phyloP scores from a whole-genome alignment of 2,113 vertebrate genomes.

The Oxygymnocypris stewartii region DNA sequence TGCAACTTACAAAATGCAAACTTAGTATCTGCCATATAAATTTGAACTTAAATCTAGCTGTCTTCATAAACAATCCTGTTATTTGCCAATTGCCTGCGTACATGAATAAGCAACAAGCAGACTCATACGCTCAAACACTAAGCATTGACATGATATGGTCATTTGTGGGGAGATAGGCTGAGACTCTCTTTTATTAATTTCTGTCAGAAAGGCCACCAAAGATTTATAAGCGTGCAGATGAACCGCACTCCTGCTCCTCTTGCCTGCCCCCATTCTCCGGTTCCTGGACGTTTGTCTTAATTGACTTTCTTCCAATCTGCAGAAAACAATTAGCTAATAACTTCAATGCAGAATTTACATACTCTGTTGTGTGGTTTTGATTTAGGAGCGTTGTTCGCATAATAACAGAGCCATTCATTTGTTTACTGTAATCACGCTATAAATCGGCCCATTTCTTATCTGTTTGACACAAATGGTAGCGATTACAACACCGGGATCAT shows the following conservation, averaged over 20 bases:
- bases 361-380: constrained; percentile 11
- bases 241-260: neutral
- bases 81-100: neutral
- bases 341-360: neutral
- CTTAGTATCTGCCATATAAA: neutral
- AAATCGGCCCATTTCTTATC: constrained; percentile 48
- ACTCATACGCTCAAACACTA: neutral
- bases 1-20: too few species aligned
- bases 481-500: constrained; percentile 52
- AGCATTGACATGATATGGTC: constrained; percentile 33
- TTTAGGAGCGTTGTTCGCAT: constrained; percentile 7
- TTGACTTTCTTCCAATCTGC: constrained; percentile 7
- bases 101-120: neutral
- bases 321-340: constrained; percentile 45
- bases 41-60: neutral
- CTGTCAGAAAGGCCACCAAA: constrained; percentile 50
- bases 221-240: constrained; percentile 42
- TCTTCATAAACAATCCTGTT: neutral
- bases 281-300: constrained; percentile 10
- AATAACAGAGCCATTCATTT: constrained; percentile 24
- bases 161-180: constrained; percentile 35
- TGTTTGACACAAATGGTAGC: constrained; percentile 52
- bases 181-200: constrained; percentile 53
- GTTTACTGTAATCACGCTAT: constrained; percentile 43
- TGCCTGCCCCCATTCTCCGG: neutral